Evolutionary conservation across 2,113 vertebrate genomes (phyloP).

Genomic region (Pithys albifrons): DNA sequence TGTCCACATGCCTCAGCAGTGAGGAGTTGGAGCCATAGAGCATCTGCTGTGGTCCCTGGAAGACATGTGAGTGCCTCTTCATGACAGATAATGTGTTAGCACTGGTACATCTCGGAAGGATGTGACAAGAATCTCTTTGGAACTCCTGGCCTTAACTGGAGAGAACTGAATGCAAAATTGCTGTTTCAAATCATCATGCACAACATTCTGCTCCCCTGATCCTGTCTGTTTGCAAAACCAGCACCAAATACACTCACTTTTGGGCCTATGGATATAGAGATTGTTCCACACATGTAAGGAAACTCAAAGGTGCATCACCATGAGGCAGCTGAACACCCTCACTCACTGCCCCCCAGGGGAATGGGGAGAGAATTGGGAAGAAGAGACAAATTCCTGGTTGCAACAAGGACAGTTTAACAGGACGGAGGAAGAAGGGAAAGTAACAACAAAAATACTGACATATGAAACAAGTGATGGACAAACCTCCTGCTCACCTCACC

Average conservation of each 20-base stretch:
- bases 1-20: not conserved
- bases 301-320: not conserved
- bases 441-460: not conserved
- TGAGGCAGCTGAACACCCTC: not conserved
- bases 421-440: not conserved
- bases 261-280: rapidly evolving
- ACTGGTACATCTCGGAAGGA: not conserved
- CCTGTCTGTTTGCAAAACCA: not conserved
- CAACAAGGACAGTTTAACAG: not conserved
- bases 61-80: not conserved
- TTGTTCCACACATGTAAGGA: not conserved
- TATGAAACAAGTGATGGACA: not conserved
- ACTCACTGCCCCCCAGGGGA: not conserved
- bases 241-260: not conserved
- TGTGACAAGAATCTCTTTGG: not conserved
- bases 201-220: not conserved
- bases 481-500: not conserved
- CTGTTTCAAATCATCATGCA: not conserved
- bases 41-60: not conserved
- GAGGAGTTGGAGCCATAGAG: not conserved
- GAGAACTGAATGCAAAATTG: not conserved
- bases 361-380: not conserved
- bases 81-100: not conserved
- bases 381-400: too few relatives aligned
- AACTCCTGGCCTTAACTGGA: not conserved